Evolutionary conservation across 1,140 invertebrate species (phyloP), one percentile per base, ranked within the genome.

Genomic region (Callitettix versicolor): DNA sequence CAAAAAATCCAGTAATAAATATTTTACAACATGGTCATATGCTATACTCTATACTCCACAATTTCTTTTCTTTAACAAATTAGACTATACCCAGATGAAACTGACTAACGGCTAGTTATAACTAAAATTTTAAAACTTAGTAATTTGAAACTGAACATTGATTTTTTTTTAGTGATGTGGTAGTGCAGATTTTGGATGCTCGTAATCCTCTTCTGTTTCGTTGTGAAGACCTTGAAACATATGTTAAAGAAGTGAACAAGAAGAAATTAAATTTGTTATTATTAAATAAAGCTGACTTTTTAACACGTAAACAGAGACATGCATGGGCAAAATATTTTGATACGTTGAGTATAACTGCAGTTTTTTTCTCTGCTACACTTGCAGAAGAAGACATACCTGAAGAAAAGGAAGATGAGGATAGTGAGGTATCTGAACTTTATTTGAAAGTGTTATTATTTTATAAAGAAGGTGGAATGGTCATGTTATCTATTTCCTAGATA

Each of bases 101-200:
- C n/a, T n/a, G n/a, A n/a, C n/a, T n/a, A n/a, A n/a, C n/a, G n/a
- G n/a, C n/a, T n/a, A n/a, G n/a, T n/a, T n/a, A n/a, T n/a, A n/a
- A n/a, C n/a, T n/a, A n/a, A n/a, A n/a, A n/a, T n/a, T n/a, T n/a
- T n/a, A n/a, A n/a, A n/a, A n/a, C n/a, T n/a, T n/a, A n/a, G n/a
- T n/a, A n/a, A n/a, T n/a, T n/a, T n/a, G n/a, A n/a, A n/a, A n/a
- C n/a, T n/a, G n/a, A n/a, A n/a, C 9, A 9, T 30, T 30, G 26
- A 30, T 30, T 30, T 9, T 30, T 3, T 30, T 66, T 47, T 62
- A 95, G 92, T 67, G 92, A 99, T 74, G 78, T 99, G 41, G 73
- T 99, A 24, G 81, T 98, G 11, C 92, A 98, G 68, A 93, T 99
- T 62, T 84, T 99, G 0, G 97, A 99, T 77, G 94, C 91, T 1